Evolutionary conservation across 2,797 vertebrate species (phyloP).

Genomic region (Cryptoprocta ferox): DNA sequence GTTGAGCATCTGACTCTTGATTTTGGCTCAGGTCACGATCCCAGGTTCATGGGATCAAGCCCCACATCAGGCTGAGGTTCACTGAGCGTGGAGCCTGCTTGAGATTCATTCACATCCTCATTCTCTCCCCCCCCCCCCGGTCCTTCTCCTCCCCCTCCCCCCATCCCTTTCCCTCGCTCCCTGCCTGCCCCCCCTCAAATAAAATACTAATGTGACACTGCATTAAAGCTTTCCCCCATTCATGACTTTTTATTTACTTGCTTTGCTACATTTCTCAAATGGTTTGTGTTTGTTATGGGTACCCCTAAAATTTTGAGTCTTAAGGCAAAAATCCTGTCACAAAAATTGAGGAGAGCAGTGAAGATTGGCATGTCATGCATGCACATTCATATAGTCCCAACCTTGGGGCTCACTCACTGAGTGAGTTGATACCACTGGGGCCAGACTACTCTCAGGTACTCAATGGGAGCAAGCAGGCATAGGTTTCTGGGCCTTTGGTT

Average conservation of each 20-base stretch:
- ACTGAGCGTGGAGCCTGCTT: too few species aligned
- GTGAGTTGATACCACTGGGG: not conserved
- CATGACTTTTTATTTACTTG: not conserved
- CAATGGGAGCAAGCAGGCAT: not conserved
- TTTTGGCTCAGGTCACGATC: too few species aligned
- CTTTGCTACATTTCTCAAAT: constrained; percentile 36
- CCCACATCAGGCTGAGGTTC: too few species aligned
- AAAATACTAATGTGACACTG: not conserved
- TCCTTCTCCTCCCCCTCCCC: too few species aligned
- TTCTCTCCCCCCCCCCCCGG: too few species aligned
- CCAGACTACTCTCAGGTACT: not conserved
- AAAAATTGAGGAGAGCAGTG: not conserved
- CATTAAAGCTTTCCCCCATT: not conserved
- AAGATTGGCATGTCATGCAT: not conserved
- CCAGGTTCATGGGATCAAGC: too few species aligned
- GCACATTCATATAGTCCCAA: not conserved
- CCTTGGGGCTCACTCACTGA: not conserved
- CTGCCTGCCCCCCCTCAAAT: not conserved
- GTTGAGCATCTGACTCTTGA: too few species aligned
- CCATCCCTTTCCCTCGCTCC: too few species aligned
- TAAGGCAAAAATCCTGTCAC: not conserved
- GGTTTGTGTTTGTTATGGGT: not conserved
- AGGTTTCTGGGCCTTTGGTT: constrained; percentile 4
- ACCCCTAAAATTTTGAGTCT: not conserved
- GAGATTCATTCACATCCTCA: too few species aligned